phyloP scores from a whole-genome alignment of 2,113 vertebrate genomes.

The Arenaria interpres region DNA sequence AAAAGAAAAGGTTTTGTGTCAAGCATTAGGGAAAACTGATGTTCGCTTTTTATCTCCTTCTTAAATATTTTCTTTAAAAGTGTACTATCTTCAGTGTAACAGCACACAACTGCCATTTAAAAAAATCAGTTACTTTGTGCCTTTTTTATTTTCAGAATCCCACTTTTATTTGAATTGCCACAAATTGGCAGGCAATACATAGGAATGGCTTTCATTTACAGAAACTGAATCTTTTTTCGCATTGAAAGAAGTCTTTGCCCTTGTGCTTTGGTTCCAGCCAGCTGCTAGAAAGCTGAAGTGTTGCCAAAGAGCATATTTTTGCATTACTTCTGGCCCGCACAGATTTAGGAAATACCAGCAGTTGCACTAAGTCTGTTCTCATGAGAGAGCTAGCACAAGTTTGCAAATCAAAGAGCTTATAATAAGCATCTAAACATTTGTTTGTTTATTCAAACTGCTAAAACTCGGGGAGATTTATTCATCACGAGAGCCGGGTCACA shows the following conservation, averaged over 20 bases:
- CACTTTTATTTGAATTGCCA: neutral
- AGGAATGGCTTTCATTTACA: neutral
- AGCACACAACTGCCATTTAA: neutral
- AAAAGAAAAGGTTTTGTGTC: neutral
- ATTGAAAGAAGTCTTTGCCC: neutral
- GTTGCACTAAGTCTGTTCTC: slow-evolving; percentile 47
- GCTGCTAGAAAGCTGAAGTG: slow-evolving; percentile 12
- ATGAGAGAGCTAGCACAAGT: slow-evolving; percentile 32
- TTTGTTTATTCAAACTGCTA: slow-evolving; percentile 59
- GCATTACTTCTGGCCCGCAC: neutral
- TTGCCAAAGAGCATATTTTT: slow-evolving; percentile 26
- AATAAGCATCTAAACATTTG: slow-evolving; percentile 59
- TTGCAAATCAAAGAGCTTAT: slow-evolving; percentile 50
- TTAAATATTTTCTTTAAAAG: neutral
- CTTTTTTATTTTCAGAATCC: neutral
- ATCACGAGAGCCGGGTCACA: slow-evolving; percentile 13
- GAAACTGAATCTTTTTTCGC: accelerated
- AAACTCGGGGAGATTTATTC: neutral
- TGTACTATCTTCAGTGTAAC: neutral
- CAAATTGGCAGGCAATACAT: neutral
- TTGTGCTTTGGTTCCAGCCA: neutral
- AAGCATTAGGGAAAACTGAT: neutral
- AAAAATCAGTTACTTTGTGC: neutral
- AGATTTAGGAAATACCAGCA: slow-evolving; percentile 28
- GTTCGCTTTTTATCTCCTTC: neutral